These are phyloP conservation scores for Periophthalmus magnuspinnatus DNA, from an alignment of 2,797 vertebrate species.

Conservation along the genomic window DNA sequence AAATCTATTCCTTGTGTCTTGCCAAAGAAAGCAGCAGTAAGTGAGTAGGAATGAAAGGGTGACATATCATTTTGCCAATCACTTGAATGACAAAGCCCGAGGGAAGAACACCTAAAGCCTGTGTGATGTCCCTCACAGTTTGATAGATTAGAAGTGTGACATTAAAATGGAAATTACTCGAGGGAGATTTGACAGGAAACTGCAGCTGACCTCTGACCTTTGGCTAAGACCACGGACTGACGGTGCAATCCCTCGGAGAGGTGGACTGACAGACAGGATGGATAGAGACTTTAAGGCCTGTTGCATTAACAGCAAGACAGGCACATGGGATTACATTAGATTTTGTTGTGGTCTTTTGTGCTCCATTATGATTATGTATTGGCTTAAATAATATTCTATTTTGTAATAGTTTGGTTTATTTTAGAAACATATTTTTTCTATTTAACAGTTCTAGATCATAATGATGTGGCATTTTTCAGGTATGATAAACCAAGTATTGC, in stretches of 20 bases:
- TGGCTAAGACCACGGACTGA: conserved; percentile 86
- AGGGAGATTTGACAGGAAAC: conserved; percentile 85
- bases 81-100: conserved; percentile 52
- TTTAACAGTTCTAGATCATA: not conserved
- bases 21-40: not conserved
- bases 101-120: conserved; percentile 90
- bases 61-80: conserved; percentile 22
- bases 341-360: not conserved
- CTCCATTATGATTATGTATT: not conserved
- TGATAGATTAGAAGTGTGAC: conserved; percentile 96
- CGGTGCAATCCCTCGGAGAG: conserved; percentile 86
- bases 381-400: not conserved
- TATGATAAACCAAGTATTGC: too few species aligned
- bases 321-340: not conserved
- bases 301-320: conserved; percentile 7
- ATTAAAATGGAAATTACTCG: conserved; percentile 99
- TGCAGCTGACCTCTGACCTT: conserved; percentile 84
- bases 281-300: conserved; percentile 15
- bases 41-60: conserved; percentile 2
- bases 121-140: conserved; percentile 92
- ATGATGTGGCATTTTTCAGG: too few species aligned
- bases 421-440: not conserved
- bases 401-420: not conserved
- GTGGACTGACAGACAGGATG: conserved; percentile 26
- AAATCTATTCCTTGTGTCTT: not conserved